Conservation (phyloP, 2,888 invertebrate species). For the Troilus luridus region DNA sequence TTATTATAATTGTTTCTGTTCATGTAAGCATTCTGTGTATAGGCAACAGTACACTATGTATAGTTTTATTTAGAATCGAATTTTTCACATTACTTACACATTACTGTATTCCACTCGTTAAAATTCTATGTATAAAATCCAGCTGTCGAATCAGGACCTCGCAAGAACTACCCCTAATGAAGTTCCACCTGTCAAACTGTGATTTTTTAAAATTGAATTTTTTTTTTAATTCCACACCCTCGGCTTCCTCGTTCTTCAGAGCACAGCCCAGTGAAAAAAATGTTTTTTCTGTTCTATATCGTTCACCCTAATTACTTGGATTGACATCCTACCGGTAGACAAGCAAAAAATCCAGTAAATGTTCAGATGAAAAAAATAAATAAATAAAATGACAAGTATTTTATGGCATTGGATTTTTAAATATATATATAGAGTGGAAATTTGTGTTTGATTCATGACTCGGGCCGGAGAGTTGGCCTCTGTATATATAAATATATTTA, state of each 20-base stretch:
- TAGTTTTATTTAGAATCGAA: too few relatives aligned
- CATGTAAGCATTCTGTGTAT: too few relatives aligned
- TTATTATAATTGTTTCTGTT: too few relatives aligned
- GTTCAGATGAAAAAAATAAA: not conserved
- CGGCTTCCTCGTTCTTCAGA: not conserved
- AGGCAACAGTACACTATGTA: too few relatives aligned
- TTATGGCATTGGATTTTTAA: not conserved
- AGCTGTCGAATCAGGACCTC: too few relatives aligned
- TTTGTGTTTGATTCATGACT: conserved; percentile 8
- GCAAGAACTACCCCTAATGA: not conserved
- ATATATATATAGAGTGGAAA: conserved; percentile 12
- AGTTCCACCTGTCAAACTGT: not conserved
- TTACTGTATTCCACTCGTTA: too few relatives aligned
- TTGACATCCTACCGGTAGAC: not conserved
- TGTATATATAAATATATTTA: not conserved
- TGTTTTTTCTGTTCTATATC: not conserved
- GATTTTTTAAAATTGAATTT: not conserved
- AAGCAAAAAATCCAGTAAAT: not conserved
- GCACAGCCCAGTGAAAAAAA: not conserved
- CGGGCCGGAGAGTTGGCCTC: not conserved
- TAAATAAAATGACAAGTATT: not conserved
- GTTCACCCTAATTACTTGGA: not conserved
- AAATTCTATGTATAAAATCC: too few relatives aligned
- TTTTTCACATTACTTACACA: too few relatives aligned
- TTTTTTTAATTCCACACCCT: not conserved